Conservation (phyloP, 1,140 invertebrate genomes). For the Harlomillsia oculata region DNA sequence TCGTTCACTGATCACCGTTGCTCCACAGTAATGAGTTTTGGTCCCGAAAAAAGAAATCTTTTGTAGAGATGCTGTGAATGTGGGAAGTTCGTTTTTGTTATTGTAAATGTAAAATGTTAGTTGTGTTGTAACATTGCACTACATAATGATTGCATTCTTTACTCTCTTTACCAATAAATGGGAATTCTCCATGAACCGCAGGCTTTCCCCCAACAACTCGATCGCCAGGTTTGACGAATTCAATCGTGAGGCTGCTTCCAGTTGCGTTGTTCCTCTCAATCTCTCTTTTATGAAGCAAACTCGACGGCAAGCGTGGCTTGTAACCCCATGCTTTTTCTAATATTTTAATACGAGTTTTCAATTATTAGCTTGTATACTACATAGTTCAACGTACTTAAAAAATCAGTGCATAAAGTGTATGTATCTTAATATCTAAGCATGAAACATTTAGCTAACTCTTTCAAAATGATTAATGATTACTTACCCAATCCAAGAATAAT, state of each 20-base stretch:
- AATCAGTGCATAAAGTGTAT: background rate
- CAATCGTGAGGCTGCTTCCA: background rate
- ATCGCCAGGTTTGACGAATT: conserved; percentile 18
- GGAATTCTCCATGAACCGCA: conserved; percentile 34
- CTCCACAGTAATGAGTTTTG: conserved; percentile 31
- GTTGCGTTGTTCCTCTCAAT: background rate
- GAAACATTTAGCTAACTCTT: background rate
- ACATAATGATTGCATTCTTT: too few relatives aligned
- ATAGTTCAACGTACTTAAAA: background rate
- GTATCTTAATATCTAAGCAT: too few relatives aligned
- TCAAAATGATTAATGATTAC: background rate
- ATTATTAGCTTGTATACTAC: background rate
- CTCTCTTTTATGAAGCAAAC: conserved; percentile 3
- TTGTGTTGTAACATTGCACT: too few relatives aligned
- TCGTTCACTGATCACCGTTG: background rate
- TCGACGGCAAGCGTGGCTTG: conserved; percentile 9
- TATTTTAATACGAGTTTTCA: background rate
- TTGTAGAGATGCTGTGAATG: conserved; percentile 31
- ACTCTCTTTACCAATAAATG: too few relatives aligned
- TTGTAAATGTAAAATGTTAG: too few relatives aligned
- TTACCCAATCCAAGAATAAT: conserved; percentile 25
- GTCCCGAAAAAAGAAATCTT: conserved; percentile 31
- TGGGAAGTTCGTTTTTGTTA: too few relatives aligned
- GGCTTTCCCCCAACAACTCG: conserved; percentile 26
- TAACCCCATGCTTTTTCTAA: conserved; percentile 1